Evolutionary conservation across 2,888 invertebrate genomes (phyloP).

Genomic region (Scaptomyza polygonia): DNA sequence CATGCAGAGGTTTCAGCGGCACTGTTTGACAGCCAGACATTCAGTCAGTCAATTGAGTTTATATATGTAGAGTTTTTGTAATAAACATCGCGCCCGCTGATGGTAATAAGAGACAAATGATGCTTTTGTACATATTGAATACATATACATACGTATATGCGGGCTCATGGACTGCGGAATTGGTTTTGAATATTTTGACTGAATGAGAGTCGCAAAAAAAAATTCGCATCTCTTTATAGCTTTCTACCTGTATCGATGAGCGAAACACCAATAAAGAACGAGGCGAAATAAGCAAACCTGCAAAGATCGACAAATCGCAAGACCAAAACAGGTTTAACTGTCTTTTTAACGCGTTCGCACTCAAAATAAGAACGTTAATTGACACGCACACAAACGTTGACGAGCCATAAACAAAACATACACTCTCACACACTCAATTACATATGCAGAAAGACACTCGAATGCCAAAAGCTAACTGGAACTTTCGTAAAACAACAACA

Average conservation of each 20-base stretch:
- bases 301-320: conserved; percentile 37
- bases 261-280: conserved; percentile 10
- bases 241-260: conserved; percentile 36
- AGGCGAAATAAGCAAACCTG: conserved; percentile 30
- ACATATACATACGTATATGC: conserved; percentile 7
- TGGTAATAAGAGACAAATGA: conserved; percentile 20
- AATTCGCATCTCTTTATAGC: conserved; percentile 18
- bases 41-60: conserved; percentile 24
- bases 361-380: conserved; percentile 69
- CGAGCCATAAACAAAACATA: conserved; percentile 54
- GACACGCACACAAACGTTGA: conserved; percentile 60
- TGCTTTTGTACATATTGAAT: not conserved
- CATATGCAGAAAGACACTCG: conserved; percentile 14
- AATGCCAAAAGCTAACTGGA: conserved; percentile 61
- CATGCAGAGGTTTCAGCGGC: conserved; percentile 12
- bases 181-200: conserved; percentile 9
- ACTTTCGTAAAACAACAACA: conserved; percentile 59
- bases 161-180: conserved; percentile 9
- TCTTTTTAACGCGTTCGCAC: conserved; percentile 44
- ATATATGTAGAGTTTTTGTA: not conserved
- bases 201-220: conserved; percentile 22
- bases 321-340: conserved; percentile 63
- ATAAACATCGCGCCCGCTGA: conserved; percentile 3
- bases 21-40: not conserved
- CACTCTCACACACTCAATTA: conserved; percentile 3